Conservation (phyloP, 37 sponge, comb jelly and placozoan species). For the Ianthella basta region DNA sequence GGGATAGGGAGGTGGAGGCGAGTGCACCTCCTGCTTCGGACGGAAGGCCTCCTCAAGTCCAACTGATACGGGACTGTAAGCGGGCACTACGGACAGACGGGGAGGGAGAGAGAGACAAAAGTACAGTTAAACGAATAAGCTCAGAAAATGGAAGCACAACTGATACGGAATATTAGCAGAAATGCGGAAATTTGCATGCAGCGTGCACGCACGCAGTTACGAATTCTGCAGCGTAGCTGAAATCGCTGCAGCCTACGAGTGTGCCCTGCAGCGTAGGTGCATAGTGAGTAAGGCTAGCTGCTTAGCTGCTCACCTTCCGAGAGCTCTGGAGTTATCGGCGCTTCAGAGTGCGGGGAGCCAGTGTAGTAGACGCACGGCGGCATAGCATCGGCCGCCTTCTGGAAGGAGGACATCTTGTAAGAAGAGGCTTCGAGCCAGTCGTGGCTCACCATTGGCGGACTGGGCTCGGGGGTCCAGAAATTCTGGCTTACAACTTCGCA, state of each 20-base stretch:
- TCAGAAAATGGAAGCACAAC: too few species aligned
- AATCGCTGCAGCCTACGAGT: too few species aligned
- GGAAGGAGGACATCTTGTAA: not conserved
- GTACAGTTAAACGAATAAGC: too few species aligned
- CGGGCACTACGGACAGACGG: not conserved
- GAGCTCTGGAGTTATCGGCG: not conserved
- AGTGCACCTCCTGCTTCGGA: conserved; percentile 75
- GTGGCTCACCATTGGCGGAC: too few species aligned
- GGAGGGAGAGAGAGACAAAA: not conserved
- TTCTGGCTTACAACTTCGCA: too few species aligned
- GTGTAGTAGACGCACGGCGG: conserved; percentile 14
- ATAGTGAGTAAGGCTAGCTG: too few species aligned
- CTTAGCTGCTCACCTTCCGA: not conserved
- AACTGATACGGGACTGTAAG: not conserved
- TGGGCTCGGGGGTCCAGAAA: too few species aligned
- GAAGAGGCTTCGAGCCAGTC: not conserved
- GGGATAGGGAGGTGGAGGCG: conserved; percentile 60
- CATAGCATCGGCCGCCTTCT: not conserved
- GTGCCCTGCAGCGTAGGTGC: too few species aligned
- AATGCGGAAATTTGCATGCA: too few species aligned
- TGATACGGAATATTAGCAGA: too few species aligned
- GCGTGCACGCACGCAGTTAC: too few species aligned
- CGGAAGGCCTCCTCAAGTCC: conserved; percentile 1
- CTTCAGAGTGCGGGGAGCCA: not conserved
- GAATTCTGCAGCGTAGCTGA: too few species aligned